phyloP scores from a whole-genome alignment of 2,113 vertebrate species.

The Scolopax mira region DNA sequence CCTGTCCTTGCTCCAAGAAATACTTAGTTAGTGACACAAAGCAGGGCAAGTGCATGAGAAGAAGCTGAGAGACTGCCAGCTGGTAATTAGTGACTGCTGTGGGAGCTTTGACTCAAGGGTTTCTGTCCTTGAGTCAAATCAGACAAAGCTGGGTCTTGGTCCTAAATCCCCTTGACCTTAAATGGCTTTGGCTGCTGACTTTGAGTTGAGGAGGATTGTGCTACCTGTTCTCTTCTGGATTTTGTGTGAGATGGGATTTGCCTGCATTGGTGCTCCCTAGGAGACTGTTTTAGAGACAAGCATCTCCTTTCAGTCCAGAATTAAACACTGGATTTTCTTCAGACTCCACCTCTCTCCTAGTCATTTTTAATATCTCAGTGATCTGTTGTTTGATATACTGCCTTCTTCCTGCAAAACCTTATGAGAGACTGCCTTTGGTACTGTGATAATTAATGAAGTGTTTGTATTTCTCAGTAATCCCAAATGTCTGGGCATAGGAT shows the following conservation, averaged over 20 bases:
- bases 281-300: neutral
- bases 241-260: neutral
- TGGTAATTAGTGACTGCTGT: slow-evolving; percentile 13
- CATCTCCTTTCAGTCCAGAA: neutral
- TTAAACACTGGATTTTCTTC: neutral
- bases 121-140: neutral
- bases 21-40: slow-evolving; percentile 36
- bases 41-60: slow-evolving; percentile 1
- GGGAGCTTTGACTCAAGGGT: neutral
- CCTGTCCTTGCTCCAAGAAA: slow-evolving; percentile 4
- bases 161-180: neutral
- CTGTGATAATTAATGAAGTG: neutral
- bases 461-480: neutral
- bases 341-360: neutral
- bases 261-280: neutral
- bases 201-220: neutral
- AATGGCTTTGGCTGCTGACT: neutral
- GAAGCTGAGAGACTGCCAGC: slow-evolving; percentile 38
- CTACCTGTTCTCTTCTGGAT: neutral
- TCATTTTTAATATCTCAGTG: neutral
- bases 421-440: neutral
- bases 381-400: neutral
- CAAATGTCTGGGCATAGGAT: neutral
- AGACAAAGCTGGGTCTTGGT: neutral
- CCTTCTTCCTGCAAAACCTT: neutral